These are phyloP conservation scores for Lepidostoma basale DNA, from an alignment of 1,140 invertebrate genomes.

Conservation along the genomic window DNA sequence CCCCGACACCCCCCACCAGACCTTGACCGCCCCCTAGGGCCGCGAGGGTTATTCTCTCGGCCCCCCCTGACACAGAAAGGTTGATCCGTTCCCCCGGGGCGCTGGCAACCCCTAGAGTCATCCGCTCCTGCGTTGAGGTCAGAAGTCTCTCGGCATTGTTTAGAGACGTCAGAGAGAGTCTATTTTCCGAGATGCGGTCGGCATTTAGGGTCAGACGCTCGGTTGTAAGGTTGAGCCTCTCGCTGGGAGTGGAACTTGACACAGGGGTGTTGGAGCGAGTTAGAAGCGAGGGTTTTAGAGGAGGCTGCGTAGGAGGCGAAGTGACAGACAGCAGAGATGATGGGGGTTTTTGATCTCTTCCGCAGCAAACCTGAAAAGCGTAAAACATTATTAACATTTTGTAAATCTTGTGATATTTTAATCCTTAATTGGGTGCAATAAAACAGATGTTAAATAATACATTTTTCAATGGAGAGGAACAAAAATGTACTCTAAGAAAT, in stretches of 20 bases:
- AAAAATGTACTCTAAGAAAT: no score
- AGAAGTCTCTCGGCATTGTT: constrained; percentile 53
- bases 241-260: constrained; percentile 40
- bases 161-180: constrained; percentile 51
- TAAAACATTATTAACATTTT: constrained; percentile 12
- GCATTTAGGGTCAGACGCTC: constrained; percentile 51
- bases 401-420: no score
- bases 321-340: constrained; percentile 52
- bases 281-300: constrained; percentile 33
- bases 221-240: constrained; percentile 42
- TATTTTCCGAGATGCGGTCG: constrained; percentile 45
- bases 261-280: constrained; percentile 43
- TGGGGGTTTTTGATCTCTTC: constrained; percentile 56
- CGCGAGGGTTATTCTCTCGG: constrained; percentile 51
- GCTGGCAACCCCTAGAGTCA: constrained; percentile 21
- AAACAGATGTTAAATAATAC: no score
- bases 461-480: no score
- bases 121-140: constrained; percentile 44
- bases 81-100: constrained; percentile 46
- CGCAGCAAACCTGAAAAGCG: constrained; percentile 55
- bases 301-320: constrained; percentile 50
- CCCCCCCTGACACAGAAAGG: constrained; percentile 15
- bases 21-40: constrained; percentile 56
- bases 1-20: constrained; percentile 62
- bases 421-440: no score